Evolutionary conservation across 2,113 vertebrate species (phyloP).

Genomic region (Cryptotis parvus): DNA sequence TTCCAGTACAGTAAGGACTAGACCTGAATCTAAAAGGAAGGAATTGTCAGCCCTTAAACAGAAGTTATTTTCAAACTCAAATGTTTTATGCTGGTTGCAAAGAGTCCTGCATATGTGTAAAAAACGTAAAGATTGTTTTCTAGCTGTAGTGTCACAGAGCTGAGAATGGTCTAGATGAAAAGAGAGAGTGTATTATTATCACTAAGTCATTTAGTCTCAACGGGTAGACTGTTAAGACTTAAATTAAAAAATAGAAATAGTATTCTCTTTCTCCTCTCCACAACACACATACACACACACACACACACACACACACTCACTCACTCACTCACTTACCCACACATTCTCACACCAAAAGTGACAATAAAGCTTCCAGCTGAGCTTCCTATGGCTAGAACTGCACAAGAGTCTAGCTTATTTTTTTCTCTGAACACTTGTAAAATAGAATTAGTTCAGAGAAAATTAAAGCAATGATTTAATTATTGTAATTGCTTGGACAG

Average conservation of each 20-base stretch:
- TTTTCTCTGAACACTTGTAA: constrained; percentile 39
- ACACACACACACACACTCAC: background rate
- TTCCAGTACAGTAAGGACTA: background rate
- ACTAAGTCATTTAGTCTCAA: background rate
- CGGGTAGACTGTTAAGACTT: background rate
- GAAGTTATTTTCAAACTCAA: background rate
- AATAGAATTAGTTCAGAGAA: constrained; percentile 49
- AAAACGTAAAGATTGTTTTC: background rate
- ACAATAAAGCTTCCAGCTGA: background rate
- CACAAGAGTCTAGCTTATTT: background rate
- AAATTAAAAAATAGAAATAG: background rate
- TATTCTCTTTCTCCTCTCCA: background rate
- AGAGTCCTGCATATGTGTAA: background rate
- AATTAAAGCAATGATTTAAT: constrained; percentile 43
- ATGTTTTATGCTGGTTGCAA: background rate
- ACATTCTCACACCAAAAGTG: background rate
- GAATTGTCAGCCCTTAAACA: background rate
- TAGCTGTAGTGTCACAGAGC: background rate
- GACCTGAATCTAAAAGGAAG: background rate
- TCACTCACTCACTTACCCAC: background rate
- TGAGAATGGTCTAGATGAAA: background rate
- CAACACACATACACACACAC: background rate
- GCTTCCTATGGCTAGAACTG: background rate
- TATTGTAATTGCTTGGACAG: constrained; percentile 53
- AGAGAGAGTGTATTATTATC: background rate